Evolutionary conservation across 2,888 invertebrate species (phyloP), one percentile per base, ranked within the genome.

Genomic region (Callinectes sapidus): DNA sequence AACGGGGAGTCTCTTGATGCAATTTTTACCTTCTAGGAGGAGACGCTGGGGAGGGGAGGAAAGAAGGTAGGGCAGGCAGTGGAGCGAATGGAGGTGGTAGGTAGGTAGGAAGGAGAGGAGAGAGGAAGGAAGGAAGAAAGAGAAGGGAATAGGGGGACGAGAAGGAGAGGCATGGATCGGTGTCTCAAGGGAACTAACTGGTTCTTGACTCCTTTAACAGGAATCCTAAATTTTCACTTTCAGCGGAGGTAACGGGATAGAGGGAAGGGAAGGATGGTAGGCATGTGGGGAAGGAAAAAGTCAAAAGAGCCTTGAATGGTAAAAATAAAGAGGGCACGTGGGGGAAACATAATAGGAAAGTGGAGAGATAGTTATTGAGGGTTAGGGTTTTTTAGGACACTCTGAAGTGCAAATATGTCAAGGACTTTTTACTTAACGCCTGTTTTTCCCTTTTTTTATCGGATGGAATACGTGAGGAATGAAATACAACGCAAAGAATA

Each of bases 221-320:
- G 71, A 77, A 28, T 77, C 71, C 71, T 28, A 77, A 28, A 77
- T 77, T 77, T 77, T 77, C 71, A 77, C 71, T 77, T 77, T 77
- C 71, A 77, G n/a, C 28, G 71, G 71, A 77, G 71, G 71, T 77
- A 77, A 77, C 71, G 71, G 71, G 71, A 28, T 28, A 77, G 28
- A 77, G 28, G 2, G 28, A 28, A 28, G 71, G 28, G 28, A 28
- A 71, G 10, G 71, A 28, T 6, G 71, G 71, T 18, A 28, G 71
- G n/a, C 23, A 71, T 18, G 23, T 18, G 23, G 71, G 28, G 71
- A 71, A 71, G 71, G 28, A 10, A 28, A 23, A 71, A 28, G 18
- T 18, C 8, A 28, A 71, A 28, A 71, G 28, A 28, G 71, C 3
- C 6, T 2, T 2, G n/a, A n/a, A n/a, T 10, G n/a, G 8, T 1